A percentile compares a stretch with the other conserved stretches of the same genome.
phyloP scores from a whole-genome alignment of 2,113 vertebrate genomes.

The Laticauda laticaudata region DNA sequence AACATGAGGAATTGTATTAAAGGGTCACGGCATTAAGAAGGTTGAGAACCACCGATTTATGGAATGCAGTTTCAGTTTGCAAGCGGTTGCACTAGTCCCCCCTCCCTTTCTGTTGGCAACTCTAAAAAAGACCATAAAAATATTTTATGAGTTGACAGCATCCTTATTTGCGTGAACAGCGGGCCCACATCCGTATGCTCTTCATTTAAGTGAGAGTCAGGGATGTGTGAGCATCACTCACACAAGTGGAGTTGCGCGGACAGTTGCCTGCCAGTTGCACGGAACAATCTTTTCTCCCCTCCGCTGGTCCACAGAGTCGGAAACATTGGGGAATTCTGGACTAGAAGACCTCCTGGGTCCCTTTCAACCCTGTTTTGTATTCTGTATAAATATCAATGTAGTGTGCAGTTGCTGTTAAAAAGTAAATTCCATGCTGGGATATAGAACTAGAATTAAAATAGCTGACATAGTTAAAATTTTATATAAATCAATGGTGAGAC shows the following conservation, averaged over 20 bases:
- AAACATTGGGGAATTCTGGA: not conserved
- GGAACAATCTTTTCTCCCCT: not conserved
- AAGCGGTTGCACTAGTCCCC: no score
- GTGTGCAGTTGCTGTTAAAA: not conserved
- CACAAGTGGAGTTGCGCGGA: not conserved
- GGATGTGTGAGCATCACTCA: not conserved
- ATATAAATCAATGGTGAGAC: not conserved
- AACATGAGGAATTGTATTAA: no score
- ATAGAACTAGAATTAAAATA: not conserved
- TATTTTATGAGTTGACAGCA: no score
- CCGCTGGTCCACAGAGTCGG: not conserved
- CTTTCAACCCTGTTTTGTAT: not conserved
- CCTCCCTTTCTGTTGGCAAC: no score
- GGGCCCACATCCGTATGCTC: no score
- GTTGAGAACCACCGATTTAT: no score
- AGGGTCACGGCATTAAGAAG: no score
- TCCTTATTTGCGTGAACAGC: no score
- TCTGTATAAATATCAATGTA: not conserved
- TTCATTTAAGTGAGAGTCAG: not conserved
- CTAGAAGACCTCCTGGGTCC: not conserved
- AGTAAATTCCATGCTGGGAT: not conserved
- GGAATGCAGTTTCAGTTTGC: no score
- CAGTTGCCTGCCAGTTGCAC: not conserved
- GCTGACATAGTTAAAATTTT: not conserved
- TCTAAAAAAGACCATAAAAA: no score